Evolutionary conservation across 2,797 vertebrate genomes (phyloP).

Genomic region (Cheirogaleus major): DNA sequence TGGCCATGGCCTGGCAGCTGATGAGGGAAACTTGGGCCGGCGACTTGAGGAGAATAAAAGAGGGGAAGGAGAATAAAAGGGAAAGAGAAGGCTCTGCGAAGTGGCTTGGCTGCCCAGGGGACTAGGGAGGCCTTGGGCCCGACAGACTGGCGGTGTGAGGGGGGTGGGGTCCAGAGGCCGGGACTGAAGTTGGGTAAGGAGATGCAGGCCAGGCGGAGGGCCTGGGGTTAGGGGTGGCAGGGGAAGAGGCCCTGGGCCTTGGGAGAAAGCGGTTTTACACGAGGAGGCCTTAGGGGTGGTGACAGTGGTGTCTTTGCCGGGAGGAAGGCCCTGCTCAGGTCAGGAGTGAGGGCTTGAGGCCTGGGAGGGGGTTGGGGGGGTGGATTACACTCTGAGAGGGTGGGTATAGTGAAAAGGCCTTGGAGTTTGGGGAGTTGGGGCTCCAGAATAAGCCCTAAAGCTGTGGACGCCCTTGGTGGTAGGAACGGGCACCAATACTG

Average conservation of each 20-base stretch:
- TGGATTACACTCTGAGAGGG: background rate
- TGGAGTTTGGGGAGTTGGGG: background rate
- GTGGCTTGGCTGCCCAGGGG: background rate
- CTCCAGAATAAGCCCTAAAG: background rate
- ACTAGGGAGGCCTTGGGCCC: conserved; percentile 51
- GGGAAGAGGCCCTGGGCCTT: background rate
- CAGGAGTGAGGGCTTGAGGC: background rate
- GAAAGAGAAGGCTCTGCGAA: background rate
- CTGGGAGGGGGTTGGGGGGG: background rate
- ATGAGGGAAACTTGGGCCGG: background rate
- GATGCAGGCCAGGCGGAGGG: background rate
- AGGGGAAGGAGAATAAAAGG: background rate
- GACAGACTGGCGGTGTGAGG: background rate
- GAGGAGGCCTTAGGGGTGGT: background rate
- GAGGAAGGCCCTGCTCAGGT: conserved; percentile 11
- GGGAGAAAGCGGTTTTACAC: background rate
- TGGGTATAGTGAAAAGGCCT: background rate
- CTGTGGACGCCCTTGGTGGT: background rate
- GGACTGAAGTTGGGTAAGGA: conserved; percentile 35
- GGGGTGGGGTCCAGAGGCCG: conserved; percentile 28
- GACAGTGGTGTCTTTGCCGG: background rate
- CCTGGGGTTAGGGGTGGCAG: background rate
- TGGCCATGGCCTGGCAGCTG: background rate
- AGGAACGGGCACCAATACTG: background rate
- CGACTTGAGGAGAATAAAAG: background rate